Base-by-base conservation (phyloP, 2,113 vertebrate species). In the Hippoglossus stenolepis region DNA sequence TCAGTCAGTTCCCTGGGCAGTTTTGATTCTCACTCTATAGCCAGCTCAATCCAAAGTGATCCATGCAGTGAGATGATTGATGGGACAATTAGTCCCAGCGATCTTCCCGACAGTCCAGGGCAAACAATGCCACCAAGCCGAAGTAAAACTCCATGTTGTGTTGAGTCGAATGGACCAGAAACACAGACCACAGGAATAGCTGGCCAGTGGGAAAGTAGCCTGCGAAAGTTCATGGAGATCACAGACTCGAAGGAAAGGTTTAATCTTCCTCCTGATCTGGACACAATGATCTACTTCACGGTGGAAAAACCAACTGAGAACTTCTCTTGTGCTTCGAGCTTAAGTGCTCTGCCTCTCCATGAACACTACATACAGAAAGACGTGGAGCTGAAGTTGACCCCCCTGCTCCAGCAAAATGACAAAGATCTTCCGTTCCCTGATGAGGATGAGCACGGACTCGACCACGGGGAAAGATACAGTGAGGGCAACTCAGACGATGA, bases 71-170 rank as follows among this genome's bases (percentile, higher is more conserved):
- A 97, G 83, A 97, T 98, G 96, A 95, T 97, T 65, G 98, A 97
- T 0, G 98, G 98, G 73, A 97, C 97, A 0, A 94, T 99, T 85
- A 99, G 97, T 13, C 98, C 98, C 26, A 99, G 98, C 9, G 98
- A 99, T 90, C 93, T 99, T 54, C 98, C 98, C 0, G 98, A 99
- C 93, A 99, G 98, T 84, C 98, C 98, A 0, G 98, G 98, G 4
- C 98, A 99, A 93, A 99, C 98, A 17, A 97, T 99, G 98, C 98
- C 98, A 0, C 98, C 98, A 0, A 99, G 98, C 87, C 96, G 98
- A 35, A 98, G 97, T 93, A 99, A 98, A 92, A 99, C 98, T 0
- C 98, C 98, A 0, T 97, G 96, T 1, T 96, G 94, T 0, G 68
- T 86, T 24, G 96, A 97, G 67, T 54, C 94, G 63, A 94, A 79